These are phyloP conservation scores for Toxotes jaculatrix DNA, from an alignment of 2,113 vertebrate genomes.

Conservation along the genomic window DNA sequence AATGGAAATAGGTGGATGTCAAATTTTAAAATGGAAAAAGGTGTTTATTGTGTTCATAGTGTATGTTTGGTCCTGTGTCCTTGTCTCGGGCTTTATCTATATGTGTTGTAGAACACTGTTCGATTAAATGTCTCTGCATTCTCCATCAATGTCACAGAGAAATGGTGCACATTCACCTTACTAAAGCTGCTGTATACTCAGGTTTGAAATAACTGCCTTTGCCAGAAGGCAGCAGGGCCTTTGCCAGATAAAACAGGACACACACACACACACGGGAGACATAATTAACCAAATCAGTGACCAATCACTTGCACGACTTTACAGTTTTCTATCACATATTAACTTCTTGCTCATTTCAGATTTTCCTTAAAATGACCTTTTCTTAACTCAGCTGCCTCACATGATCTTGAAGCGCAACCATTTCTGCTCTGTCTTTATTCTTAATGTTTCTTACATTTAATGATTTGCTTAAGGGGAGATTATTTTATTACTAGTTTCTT, in stretches of 20 bases:
- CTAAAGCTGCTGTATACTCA: too few species aligned
- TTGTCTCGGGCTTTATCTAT: not conserved
- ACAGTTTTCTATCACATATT: not conserved
- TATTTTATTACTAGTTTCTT: not conserved
- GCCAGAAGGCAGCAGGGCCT: not conserved
- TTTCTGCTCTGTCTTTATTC: not conserved
- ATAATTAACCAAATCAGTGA: not conserved
- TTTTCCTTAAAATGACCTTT: not conserved
- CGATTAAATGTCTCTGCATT: not conserved
- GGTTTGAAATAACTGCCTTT: conserved; percentile 23
- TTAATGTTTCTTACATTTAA: not conserved
- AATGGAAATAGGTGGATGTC: not conserved
- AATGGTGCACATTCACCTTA: not conserved
- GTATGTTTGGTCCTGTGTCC: not conserved
- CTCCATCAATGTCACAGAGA: not conserved
- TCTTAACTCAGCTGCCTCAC: not conserved
- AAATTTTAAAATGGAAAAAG: not conserved
- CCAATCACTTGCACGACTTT: not conserved
- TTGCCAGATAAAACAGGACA: not conserved
- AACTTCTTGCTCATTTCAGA: not conserved
- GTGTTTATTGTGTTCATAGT: not conserved
- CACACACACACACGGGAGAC: not conserved
- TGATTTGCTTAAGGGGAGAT: not conserved
- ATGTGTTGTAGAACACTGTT: not conserved
- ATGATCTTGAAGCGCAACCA: not conserved